Conservation (phyloP, 1,140 invertebrate species). For the Dendroctonus ponderosae region DNA sequence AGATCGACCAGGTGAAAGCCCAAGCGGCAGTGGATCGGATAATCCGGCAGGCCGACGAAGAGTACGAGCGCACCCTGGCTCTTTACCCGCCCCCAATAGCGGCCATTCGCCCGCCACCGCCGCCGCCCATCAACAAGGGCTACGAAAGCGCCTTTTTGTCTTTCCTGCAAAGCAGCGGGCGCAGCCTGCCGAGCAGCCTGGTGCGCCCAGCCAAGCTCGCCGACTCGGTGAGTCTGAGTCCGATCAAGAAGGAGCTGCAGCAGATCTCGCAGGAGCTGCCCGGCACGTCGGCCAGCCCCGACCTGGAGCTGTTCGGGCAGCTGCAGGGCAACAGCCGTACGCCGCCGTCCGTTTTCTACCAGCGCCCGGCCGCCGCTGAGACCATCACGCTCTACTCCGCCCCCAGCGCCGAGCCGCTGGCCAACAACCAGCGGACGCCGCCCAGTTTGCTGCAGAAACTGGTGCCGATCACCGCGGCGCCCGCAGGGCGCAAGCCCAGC, state of each 20-base stretch:
- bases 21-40: slow-evolving; percentile 45
- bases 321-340: slow-evolving; percentile 17
- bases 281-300: not conserved
- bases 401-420: not conserved
- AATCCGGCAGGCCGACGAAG: slow-evolving; percentile 42
- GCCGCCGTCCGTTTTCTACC: not conserved
- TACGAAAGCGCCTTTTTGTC: slow-evolving; percentile 36
- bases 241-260: slow-evolving; percentile 5
- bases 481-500: slow-evolving; percentile 34
- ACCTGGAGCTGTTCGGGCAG: slow-evolving; percentile 18
- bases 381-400: slow-evolving; percentile 29
- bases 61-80: slow-evolving; percentile 30
- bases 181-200: not conserved
- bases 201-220: too few species aligned
- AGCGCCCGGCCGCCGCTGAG: slow-evolving; percentile 6
- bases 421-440: not conserved
- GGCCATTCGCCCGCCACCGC: not conserved
- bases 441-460: not conserved
- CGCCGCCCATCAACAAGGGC: slow-evolving; percentile 5
- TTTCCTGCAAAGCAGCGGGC: slow-evolving; percentile 13
- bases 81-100: not conserved
- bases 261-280: slow-evolving; percentile 3
- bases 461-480: slow-evolving; percentile 6
- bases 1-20: slow-evolving; percentile 14
- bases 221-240: slow-evolving; percentile 9